Conservation (phyloP, 2,888 invertebrate species). For the Onchidella celtica region DNA sequence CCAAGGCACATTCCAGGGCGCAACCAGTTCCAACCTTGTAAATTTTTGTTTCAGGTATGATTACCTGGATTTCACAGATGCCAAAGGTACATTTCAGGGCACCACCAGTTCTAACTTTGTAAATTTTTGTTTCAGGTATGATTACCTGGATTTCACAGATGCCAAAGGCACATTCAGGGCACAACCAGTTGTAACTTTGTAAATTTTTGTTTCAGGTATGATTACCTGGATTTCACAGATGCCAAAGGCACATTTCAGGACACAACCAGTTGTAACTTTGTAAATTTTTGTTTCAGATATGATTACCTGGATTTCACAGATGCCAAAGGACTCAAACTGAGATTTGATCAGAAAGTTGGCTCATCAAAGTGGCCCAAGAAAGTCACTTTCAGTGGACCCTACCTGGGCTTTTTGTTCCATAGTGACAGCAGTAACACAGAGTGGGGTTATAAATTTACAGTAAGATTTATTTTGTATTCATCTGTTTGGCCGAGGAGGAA, state of each 20-base stretch:
- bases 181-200: too few relatives aligned
- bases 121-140: constrained; percentile 69
- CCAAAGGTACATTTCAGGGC: too few relatives aligned
- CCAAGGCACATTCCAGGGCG: too few relatives aligned
- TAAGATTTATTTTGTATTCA: constrained; percentile 56
- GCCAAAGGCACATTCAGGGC: too few relatives aligned
- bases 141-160: constrained; percentile 78
- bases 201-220: constrained; percentile 52
- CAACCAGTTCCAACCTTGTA: too few relatives aligned
- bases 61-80: constrained; percentile 78
- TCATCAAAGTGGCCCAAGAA: constrained; percentile 76
- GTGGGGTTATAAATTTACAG: constrained; percentile 80
- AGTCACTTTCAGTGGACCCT: constrained; percentile 73
- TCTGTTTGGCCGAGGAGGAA: too few relatives aligned
- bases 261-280: too few relatives aligned
- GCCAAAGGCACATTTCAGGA: constrained; percentile 58
- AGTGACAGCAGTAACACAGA: constrained; percentile 79
- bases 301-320: constrained; percentile 79
- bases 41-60: constrained; percentile 71
- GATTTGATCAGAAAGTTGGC: constrained; percentile 78
- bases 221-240: constrained; percentile 78
- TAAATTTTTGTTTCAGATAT: constrained; percentile 65
- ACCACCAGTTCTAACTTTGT: too few relatives aligned
- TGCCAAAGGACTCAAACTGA: constrained; percentile 73
- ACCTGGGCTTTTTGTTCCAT: constrained; percentile 77